These are phyloP conservation scores for Xanthia icteritia DNA, from an alignment of 2,888 invertebrate species.

Conservation along the genomic window DNA sequence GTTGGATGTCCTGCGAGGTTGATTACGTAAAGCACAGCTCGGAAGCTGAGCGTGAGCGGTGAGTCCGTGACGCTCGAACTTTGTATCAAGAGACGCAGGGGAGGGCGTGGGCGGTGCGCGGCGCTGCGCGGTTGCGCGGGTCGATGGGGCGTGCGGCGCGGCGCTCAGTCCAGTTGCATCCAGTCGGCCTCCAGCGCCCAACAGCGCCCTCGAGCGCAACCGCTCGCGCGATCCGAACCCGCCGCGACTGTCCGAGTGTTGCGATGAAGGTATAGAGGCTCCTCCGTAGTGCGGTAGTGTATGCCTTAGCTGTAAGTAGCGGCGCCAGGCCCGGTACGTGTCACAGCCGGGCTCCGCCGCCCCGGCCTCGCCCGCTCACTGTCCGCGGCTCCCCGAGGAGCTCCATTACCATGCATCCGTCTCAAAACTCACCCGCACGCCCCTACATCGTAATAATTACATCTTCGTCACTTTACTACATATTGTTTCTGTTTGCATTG, in stretches of 20 bases:
- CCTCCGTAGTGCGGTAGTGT: conserved; percentile 85
- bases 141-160: conserved; percentile 40
- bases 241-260: conserved; percentile 80
- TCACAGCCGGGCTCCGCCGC: conserved; percentile 69
- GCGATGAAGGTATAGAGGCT: conserved; percentile 88
- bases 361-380: conserved; percentile 67
- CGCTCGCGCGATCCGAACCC: conserved; percentile 71
- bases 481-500: conserved; percentile 18
- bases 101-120: conserved; percentile 28
- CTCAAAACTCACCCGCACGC: conserved; percentile 54
- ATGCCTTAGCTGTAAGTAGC: conserved; percentile 85
- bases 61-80: conserved; percentile 73
- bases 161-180: conserved; percentile 42
- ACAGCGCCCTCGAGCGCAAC: conserved; percentile 71
- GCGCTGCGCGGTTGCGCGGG: conserved; percentile 49
- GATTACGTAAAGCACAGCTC: conserved; percentile 67
- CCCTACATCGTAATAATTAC: conserved; percentile 51
- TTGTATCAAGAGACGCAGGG: conserved; percentile 39
- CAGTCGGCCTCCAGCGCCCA: conserved; percentile 72
- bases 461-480: conserved; percentile 25
- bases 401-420: conserved; percentile 53
- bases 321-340: conserved; percentile 81
- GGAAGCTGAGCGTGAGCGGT: conserved; percentile 58
- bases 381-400: conserved; percentile 55
- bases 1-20: not conserved